These are phyloP conservation scores for Isoperla grammatica DNA, from an alignment of 2,888 invertebrate genomes.

Conservation along the genomic window DNA sequence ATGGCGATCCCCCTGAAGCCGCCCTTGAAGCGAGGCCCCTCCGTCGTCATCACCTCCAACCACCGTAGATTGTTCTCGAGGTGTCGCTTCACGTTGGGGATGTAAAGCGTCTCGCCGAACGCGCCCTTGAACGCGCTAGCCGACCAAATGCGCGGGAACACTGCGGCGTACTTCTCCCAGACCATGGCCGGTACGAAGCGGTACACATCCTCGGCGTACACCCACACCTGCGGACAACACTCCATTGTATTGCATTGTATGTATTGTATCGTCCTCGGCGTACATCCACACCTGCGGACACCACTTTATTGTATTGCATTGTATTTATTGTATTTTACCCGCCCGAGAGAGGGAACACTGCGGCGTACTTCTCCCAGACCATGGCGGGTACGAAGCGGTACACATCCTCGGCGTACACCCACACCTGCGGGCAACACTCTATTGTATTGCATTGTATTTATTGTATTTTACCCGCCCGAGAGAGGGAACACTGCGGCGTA, in stretches of 20 bases:
- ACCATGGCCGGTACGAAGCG: slow-evolving; percentile 46
- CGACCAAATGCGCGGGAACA: slow-evolving; percentile 65
- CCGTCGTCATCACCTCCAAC: slow-evolving; percentile 59
- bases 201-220: slow-evolving; percentile 67
- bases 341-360: slow-evolving; percentile 60
- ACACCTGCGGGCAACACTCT: too few relatives aligned
- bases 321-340: too few relatives aligned
- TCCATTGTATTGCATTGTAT: too few relatives aligned
- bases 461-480: too few relatives aligned
- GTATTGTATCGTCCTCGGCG: too few relatives aligned
- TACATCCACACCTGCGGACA: too few relatives aligned
- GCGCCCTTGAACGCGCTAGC: slow-evolving; percentile 73
- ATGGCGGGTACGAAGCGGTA: slow-evolving; percentile 48
- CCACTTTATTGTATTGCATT: too few relatives aligned
- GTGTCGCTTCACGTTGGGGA: slow-evolving; percentile 61
- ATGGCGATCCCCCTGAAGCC: slow-evolving; percentile 52
- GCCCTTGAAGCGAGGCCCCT: slow-evolving; percentile 49
- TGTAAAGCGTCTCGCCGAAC: slow-evolving; percentile 62
- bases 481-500: slow-evolving; percentile 60
- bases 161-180: slow-evolving; percentile 62
- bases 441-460: too few relatives aligned
- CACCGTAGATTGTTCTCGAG: slow-evolving; percentile 65
- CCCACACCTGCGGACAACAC: slow-evolving; percentile 68
- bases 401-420: slow-evolving; percentile 71
- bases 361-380: slow-evolving; percentile 62